Base-by-base conservation (phyloP, 2,888 invertebrate species). In the Ctena decussata region DNA sequence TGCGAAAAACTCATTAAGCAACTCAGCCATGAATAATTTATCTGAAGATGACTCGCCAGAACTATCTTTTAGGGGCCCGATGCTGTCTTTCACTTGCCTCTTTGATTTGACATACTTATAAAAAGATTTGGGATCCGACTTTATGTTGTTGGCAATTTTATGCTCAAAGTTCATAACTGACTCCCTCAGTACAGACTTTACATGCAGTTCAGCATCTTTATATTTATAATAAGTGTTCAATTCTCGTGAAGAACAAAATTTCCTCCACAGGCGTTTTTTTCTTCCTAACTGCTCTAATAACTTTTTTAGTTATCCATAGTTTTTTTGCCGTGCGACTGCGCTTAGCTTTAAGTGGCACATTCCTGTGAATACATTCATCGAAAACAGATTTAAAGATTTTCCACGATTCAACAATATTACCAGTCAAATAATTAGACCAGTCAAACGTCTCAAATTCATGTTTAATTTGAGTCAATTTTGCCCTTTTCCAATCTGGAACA, bases 161-260 rank as follows among this genome's bases (percentile, higher is more conserved):
- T 37, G 70, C n/a, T 70, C 70, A 35, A 70, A 70, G 35, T 37
- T 30, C 12, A 21, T 18, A 21, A 70, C 35, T 35, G 70, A 70
- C n/a, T 70, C 35, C 12, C 35, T 11, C 12, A 70, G 30, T 18
- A 37, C 35, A 2, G 6, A 6, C 15, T 72, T 72, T 0, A 72
- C 72, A 72, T 72, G 72, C 6, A 15, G 8, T 44, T 72, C 72
- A 12, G 27, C 41, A 11, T 72, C 72, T 44, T 72, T 72, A 24
- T 72, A 72, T 44, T 27, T 72, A 24, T 44, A 24, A 8, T 24
- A 72, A n/a, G 72, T 72, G 1, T 72, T 27, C 6, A 44, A 44
- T 44, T 72, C 72, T 44, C 44, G 6, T 24, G 72, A 44, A 21
- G 44, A 24, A 24, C 72, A 44, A 30, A 41, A 41, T 6, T 41